These are phyloP conservation scores for Lordiphosa stackelbergi DNA, from an alignment of 1,140 invertebrate genomes.

Conservation along the genomic window DNA sequence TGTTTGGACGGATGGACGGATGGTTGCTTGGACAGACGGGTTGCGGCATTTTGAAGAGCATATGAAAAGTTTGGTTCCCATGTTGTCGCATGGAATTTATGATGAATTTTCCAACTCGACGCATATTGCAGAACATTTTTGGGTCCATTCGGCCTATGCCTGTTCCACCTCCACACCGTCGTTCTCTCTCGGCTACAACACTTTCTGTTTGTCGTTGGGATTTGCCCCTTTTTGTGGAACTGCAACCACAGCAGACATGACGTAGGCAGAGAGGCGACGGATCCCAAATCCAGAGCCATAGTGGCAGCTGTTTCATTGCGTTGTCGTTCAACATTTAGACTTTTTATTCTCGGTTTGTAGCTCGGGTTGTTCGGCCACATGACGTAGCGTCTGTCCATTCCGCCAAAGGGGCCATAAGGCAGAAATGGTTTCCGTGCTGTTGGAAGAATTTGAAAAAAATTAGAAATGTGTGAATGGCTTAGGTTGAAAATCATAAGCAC, in stretches of 20 bases:
- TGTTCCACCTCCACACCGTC: conserved; percentile 5
- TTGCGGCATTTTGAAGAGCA: conserved; percentile 50
- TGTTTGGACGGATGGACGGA: conserved; percentile 18
- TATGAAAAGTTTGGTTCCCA: conserved; percentile 66
- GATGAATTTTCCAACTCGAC: conserved; percentile 71
- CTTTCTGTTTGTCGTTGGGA: conserved; percentile 17
- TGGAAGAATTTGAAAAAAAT: conserved; percentile 45
- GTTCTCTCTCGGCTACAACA: conserved; percentile 4
- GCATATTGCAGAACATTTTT: conserved; percentile 74
- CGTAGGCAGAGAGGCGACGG: conserved; percentile 24
- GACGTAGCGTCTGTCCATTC: conserved; percentile 28
- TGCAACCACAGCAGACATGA: conserved; percentile 63
- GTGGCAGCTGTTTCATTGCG: conserved; percentile 8
- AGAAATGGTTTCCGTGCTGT: conserved; percentile 49
- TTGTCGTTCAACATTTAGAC: conserved; percentile 13
- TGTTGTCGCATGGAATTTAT: conserved; percentile 72
- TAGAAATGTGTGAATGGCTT: conserved; percentile 21
- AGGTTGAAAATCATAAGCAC: conserved; percentile 4
- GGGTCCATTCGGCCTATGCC: conserved; percentile 49
- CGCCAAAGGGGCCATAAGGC: conserved; percentile 22
- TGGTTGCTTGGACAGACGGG: conserved; percentile 12
- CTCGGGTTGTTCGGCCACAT: conserved; percentile 66
- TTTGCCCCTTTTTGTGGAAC: conserved; percentile 20
- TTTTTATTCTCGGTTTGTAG: conserved; percentile 32
- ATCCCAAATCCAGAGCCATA: conserved; percentile 23